Percentiles rank a stretch among this genome's conserved stretches.
phyloP scores from a whole-genome alignment of 2,797 vertebrate species.

The Dendrocincla tyrannina region DNA sequence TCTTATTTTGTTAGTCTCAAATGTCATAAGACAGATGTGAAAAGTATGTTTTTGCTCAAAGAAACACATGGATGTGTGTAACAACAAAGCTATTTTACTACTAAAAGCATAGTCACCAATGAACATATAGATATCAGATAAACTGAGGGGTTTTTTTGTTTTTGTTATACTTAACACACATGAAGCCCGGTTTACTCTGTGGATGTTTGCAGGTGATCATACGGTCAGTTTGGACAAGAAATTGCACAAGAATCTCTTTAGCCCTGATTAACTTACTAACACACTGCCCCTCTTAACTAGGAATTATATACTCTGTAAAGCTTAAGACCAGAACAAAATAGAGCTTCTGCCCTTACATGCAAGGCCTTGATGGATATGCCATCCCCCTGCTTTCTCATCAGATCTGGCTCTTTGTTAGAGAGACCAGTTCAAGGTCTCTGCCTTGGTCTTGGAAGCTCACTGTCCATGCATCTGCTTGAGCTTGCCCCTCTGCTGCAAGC shows the following conservation, averaged over 20 bases:
- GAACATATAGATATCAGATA: background rate
- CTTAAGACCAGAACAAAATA: background rate
- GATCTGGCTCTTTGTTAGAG: background rate
- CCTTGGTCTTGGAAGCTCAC: background rate
- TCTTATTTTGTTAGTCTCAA: background rate
- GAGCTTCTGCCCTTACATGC: background rate
- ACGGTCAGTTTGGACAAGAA: background rate
- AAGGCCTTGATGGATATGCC: background rate
- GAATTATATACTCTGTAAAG: background rate
- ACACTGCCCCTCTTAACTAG: background rate
- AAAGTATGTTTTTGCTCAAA: background rate
- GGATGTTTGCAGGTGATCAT: background rate
- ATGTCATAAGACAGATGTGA: background rate
- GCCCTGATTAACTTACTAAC: background rate
- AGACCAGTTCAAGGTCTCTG: background rate
- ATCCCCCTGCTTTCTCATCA: background rate
- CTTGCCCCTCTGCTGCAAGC: background rate
- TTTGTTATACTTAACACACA: background rate
- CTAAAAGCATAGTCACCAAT: background rate
- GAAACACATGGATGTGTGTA: background rate
- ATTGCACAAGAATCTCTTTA: background rate
- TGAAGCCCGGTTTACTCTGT: background rate
- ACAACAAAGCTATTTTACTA: background rate
- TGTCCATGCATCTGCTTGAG: background rate
- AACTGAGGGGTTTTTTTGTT: background rate